These are phyloP conservation scores for Ceratitis capitata DNA, from an alignment of 1,140 invertebrate species.

Conservation along the genomic window DNA sequence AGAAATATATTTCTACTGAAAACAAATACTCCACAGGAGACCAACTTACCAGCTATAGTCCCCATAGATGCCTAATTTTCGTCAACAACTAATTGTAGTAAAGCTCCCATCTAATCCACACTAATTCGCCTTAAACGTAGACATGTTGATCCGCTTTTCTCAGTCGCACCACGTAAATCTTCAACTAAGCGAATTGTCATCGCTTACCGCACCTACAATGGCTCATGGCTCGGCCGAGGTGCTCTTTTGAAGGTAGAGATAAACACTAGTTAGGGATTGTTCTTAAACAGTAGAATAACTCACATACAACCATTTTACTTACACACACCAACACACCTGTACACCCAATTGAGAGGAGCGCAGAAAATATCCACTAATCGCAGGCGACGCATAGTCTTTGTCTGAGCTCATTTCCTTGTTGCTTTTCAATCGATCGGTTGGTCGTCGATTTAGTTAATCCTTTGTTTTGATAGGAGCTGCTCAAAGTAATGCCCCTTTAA, in stretches of 20 bases:
- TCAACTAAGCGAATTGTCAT: background rate
- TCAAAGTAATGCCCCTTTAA: constrained; percentile 32
- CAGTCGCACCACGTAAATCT: background rate
- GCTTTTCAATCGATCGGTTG: no score
- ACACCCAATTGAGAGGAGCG: no score
- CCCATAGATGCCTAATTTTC: background rate
- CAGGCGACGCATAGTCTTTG: constrained; percentile 1
- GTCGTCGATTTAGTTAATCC: constrained; percentile 23
- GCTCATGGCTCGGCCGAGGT: background rate
- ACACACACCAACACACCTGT: background rate
- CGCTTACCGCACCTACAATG: background rate
- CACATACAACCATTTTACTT: background rate
- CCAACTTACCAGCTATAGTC: background rate
- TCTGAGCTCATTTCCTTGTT: background rate
- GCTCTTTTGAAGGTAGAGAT: background rate
- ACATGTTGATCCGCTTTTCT: background rate
- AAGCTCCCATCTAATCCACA: background rate
- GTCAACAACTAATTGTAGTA: background rate
- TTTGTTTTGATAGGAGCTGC: constrained; percentile 37
- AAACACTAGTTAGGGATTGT: background rate
- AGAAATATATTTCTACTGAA: background rate
- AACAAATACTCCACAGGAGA: background rate
- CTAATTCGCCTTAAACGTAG: background rate
- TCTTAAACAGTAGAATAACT: background rate
- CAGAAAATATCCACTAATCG: background rate